Evolutionary conservation across 2,797 vertebrate species (phyloP), one percentile per base, ranked within the genome.

Genomic region (Pitangus sulphuratus): DNA sequence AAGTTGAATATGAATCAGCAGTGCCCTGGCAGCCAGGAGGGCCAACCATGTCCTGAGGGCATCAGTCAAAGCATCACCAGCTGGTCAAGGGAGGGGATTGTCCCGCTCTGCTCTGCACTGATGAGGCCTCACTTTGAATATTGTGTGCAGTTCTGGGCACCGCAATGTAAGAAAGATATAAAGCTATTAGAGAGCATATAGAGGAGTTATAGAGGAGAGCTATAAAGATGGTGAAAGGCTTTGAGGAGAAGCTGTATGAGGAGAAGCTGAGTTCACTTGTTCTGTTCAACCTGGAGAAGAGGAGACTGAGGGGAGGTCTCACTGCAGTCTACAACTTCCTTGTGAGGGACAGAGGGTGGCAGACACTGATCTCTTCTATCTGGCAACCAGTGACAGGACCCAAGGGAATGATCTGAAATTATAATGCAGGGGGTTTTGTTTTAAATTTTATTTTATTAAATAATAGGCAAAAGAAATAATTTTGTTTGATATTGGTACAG

Each of bases 21-120:
- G 7, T 56, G 15, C 37, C 24, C 28, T 39, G 50, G 25, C n/a
- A 77, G 37, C 50, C 65, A 77, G 37, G 30, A 45, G n/a, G 1
- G 20, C 3, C 24, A 15, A 0, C 0, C 1, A 0, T 70, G 24
- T 30, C 14, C 37, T 21, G 28, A 14, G 25, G 0, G 1, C 64
- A 89, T 39, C 87, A 70, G 56, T 35, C 26, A 30, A 50, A 62
- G 62, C 64, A 62, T 57, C 1, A 0, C 19, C 56, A 70, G n/a
- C 37, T 0, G 0, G 48, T 17, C 19, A 14, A 12, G 28, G 19
- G 16, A 70, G 24, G 20, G 20, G 20, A 33, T 64, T 83, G 71
- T 64, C 37, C 24, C 0, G 2, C 62, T 42, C 31, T 70, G 20
- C 26, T n/a, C 75, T 70, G 50, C 1, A 0, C 56, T 64, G 64